Evolutionary conservation across 2,888 invertebrate species (phyloP).

Genomic region (Cabera pusaria): DNA sequence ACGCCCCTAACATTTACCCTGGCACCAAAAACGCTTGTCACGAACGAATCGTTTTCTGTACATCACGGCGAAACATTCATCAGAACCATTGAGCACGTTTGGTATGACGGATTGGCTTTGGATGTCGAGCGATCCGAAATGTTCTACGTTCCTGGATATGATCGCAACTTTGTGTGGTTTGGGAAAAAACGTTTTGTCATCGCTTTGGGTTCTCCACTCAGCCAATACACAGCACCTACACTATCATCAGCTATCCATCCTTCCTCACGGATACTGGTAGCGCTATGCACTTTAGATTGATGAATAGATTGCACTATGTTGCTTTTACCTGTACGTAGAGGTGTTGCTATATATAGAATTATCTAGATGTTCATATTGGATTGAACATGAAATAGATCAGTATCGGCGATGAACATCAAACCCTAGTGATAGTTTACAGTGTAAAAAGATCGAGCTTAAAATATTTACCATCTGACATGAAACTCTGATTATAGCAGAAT

Average conservation of each 20-base stretch:
- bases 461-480: slow-evolving; percentile 3
- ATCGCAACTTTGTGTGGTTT: slow-evolving; percentile 8
- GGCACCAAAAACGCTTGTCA: slow-evolving; percentile 70
- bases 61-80: slow-evolving; percentile 53
- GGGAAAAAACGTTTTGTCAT: slow-evolving; percentile 57
- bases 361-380: slow-evolving; percentile 4
- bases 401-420: not conserved
- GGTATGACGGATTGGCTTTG: slow-evolving; percentile 46
- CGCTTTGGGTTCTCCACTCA: slow-evolving; percentile 67
- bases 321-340: slow-evolving; percentile 36
- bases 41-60: slow-evolving; percentile 65
- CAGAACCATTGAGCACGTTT: slow-evolving; percentile 50
- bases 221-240: slow-evolving; percentile 78
- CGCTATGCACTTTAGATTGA: slow-evolving; percentile 68
- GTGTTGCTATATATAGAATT: slow-evolving; percentile 12
- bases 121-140: slow-evolving; percentile 33
- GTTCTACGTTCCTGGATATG: slow-evolving; percentile 5
- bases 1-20: slow-evolving; percentile 56
- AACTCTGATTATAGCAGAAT: not conserved
- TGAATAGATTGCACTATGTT: slow-evolving; percentile 57
- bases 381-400: too few relatives aligned
- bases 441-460: too few relatives aligned
- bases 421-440: too few relatives aligned
- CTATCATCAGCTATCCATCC: slow-evolving; percentile 63
- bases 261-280: slow-evolving; percentile 52